These are phyloP conservation scores for Podotricha telesiphe DNA, from an alignment of 2,888 invertebrate genomes.

Conservation along the genomic window DNA sequence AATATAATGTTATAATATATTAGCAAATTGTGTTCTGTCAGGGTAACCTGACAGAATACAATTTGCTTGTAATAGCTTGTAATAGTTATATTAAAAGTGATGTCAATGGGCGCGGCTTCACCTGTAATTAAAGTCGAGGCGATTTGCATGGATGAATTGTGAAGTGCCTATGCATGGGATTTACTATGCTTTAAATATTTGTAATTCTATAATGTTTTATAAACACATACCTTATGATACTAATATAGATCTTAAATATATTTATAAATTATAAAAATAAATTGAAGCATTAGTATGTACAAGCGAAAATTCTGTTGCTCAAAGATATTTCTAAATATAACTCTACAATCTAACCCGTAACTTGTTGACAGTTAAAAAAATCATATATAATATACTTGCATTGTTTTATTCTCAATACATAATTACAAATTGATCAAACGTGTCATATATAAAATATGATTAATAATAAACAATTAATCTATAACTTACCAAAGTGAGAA, in stretches of 20 bases:
- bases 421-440: background rate
- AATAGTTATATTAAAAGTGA: constrained; percentile 28
- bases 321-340: too few relatives aligned
- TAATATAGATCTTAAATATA: too few relatives aligned
- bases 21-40: background rate
- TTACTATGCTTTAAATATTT: background rate
- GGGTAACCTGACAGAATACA: too few relatives aligned
- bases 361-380: too few relatives aligned
- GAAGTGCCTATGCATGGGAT: background rate
- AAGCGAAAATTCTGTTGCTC: too few relatives aligned
- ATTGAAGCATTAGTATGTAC: too few relatives aligned
- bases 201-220: background rate
- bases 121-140: constrained; percentile 41
- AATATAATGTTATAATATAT: background rate
- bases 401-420: too few relatives aligned
- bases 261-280: too few relatives aligned
- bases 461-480: constrained; percentile 1
- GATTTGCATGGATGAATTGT: constrained; percentile 27
- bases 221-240: too few relatives aligned
- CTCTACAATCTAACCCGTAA: too few relatives aligned
- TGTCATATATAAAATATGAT: constrained; percentile 13
- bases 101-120: constrained; percentile 38
- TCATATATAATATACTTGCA: too few relatives aligned
- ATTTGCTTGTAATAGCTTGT: too few relatives aligned
- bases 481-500: constrained; percentile 21